Evolutionary conservation across 2,888 invertebrate genomes (phyloP).

Genomic region (Dryobotodes eremita): DNA sequence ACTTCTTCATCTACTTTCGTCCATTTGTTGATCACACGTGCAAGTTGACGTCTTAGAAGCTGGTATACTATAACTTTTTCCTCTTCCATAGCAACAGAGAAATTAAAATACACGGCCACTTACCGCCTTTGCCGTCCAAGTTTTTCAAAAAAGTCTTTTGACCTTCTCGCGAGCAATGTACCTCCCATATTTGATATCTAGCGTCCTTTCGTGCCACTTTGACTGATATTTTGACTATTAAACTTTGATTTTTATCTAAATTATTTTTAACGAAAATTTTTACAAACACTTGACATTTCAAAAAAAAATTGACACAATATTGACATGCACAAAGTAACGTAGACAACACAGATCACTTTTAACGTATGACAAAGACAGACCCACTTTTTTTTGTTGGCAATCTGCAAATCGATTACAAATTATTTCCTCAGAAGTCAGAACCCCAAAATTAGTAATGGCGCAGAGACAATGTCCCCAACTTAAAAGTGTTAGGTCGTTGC

Average conservation of each 20-base stretch:
- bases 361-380: not conserved
- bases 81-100: not conserved
- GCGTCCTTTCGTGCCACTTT: slow-evolving; percentile 85
- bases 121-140: slow-evolving; percentile 85
- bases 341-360: not conserved
- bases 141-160: slow-evolving; percentile 84
- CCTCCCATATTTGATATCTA: slow-evolving; percentile 86
- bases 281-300: slow-evolving; percentile 13
- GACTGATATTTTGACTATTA: slow-evolving; percentile 62
- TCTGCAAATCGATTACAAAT: not conserved
- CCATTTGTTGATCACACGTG: not conserved
- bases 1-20: not conserved
- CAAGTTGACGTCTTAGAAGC: not conserved
- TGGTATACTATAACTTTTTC: not conserved
- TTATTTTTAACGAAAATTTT: slow-evolving; percentile 44
- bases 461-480: not conserved
- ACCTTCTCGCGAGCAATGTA: slow-evolving; percentile 84
- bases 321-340: slow-evolving; percentile 15
- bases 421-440: not conserved
- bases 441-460: not conserved
- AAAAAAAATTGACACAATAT: slow-evolving; percentile 21
- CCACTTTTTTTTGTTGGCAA: not conserved
- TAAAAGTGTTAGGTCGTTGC: not conserved
- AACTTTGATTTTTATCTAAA: slow-evolving; percentile 66
- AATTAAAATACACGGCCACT: slow-evolving; percentile 49